Percentiles rank a stretch among this genome's conserved stretches.
Conservation (phyloP, 2,113 vertebrate genomes). For the Polypterus senegalus region DNA sequence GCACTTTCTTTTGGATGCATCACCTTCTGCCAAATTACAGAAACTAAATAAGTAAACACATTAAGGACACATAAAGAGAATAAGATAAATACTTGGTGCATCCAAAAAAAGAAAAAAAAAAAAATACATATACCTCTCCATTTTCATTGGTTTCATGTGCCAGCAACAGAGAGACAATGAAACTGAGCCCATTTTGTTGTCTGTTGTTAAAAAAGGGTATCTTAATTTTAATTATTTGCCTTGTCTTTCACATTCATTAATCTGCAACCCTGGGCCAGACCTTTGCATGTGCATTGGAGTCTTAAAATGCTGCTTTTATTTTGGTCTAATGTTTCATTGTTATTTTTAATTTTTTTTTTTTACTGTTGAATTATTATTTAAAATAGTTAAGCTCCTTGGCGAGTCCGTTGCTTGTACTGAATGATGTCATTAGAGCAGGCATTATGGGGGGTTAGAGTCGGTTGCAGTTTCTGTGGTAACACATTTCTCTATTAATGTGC, state of each 20-base stretch:
- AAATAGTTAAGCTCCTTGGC: too few relatives aligned
- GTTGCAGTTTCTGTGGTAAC: slow-evolving; percentile 43
- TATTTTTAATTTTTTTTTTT: slow-evolving; percentile 21
- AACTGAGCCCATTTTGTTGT: slow-evolving; percentile 39
- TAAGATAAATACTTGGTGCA: slow-evolving; percentile 36
- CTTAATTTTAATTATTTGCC: slow-evolving; percentile 28
- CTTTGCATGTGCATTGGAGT: slow-evolving; percentile 63
- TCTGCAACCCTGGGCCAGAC: slow-evolving; percentile 62
- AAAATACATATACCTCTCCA: slow-evolving; percentile 31
- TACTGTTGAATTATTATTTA: slow-evolving; percentile 11
- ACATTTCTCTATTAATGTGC: slow-evolving; percentile 39
- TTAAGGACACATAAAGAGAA: slow-evolving; percentile 33
- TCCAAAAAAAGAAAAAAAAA: slow-evolving; percentile 16
- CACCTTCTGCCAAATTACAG: slow-evolving; percentile 35
- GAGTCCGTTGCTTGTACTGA: slow-evolving; percentile 48
- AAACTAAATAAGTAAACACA: slow-evolving; percentile 12
- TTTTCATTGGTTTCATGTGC: slow-evolving; percentile 45
- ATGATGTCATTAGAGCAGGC: slow-evolving; percentile 55
- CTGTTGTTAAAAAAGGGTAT: slow-evolving; percentile 31
- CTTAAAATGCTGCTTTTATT: slow-evolving; percentile 56
- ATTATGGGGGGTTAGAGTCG: slow-evolving; percentile 13
- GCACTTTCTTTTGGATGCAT: slow-evolving; percentile 40
- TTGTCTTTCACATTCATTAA: slow-evolving; percentile 40
- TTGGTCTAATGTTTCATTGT: neutral
- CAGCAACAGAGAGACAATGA: slow-evolving; percentile 58